Conservation (phyloP, 1,140 invertebrate genomes). For the Musca vetustissima region DNA sequence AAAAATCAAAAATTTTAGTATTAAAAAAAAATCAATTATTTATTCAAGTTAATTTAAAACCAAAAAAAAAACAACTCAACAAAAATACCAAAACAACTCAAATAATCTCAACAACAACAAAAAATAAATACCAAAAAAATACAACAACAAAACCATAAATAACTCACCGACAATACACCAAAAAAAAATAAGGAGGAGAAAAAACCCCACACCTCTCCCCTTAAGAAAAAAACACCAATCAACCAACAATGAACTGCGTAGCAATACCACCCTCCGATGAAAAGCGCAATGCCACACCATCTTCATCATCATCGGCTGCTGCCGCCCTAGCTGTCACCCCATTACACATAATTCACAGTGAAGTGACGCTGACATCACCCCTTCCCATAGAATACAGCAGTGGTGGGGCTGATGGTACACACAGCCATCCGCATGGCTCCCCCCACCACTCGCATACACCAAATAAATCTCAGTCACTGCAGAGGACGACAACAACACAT, state of each 20-base stretch:
- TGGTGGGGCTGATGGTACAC: slow-evolving; percentile 12
- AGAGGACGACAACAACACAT: slow-evolving; percentile 31
- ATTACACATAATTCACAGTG: slow-evolving; percentile 36
- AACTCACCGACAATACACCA: slow-evolving; percentile 6
- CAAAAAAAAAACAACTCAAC: neutral
- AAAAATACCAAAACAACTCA: neutral
- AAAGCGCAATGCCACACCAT: slow-evolving; percentile 31
- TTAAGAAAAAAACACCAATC: slow-evolving; percentile 27
- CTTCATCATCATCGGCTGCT: neutral
- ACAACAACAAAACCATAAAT: neutral
- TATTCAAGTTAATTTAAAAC: too few species aligned
- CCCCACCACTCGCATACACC: slow-evolving; percentile 23
- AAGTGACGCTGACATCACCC: slow-evolving; percentile 29
- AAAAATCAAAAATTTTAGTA: too few species aligned
- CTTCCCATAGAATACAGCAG: slow-evolving; percentile 27
- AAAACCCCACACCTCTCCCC: neutral
- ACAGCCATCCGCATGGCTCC: slow-evolving; percentile 26
- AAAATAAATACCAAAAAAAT: slow-evolving; percentile 24
- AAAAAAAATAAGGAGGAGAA: slow-evolving; percentile 25
- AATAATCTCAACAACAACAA: slow-evolving; percentile 12
- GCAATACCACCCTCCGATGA: slow-evolving; percentile 44
- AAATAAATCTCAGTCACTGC: slow-evolving; percentile 37
- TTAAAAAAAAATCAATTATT: too few species aligned
- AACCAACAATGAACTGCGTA: slow-evolving; percentile 53
- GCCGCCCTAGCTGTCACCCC: slow-evolving; percentile 16